These are phyloP conservation scores for Pampusana beccarii DNA, from an alignment of 2,113 vertebrate species.

Conservation along the genomic window DNA sequence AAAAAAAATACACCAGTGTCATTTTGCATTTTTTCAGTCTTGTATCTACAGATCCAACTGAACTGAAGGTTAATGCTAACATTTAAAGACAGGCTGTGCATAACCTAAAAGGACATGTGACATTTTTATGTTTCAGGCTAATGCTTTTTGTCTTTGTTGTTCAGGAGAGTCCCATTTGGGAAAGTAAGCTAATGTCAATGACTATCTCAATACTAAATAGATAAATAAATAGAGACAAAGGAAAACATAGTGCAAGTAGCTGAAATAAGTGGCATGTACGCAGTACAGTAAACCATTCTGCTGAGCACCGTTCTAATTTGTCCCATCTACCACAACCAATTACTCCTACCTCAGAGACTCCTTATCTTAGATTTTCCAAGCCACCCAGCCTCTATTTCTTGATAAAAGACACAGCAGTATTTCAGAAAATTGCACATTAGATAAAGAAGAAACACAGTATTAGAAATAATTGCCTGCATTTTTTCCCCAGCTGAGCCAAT, in stretches of 20 bases:
- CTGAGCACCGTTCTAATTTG: neutral
- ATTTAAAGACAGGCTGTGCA: slow-evolving; percentile 42
- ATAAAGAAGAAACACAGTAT: slow-evolving; percentile 35
- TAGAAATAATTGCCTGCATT: slow-evolving; percentile 45
- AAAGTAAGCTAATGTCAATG: slow-evolving; percentile 35
- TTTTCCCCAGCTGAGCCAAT: slow-evolving; percentile 15
- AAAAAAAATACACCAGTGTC: neutral
- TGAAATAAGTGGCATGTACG: slow-evolving; percentile 10
- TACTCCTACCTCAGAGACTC: slow-evolving; percentile 12
- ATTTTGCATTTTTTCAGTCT: slow-evolving; percentile 6
- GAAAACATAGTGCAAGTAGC: neutral
- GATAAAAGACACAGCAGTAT: slow-evolving; percentile 47
- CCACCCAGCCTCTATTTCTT: slow-evolving; percentile 36
- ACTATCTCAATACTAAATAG: slow-evolving; percentile 4
- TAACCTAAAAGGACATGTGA: slow-evolving; percentile 22
- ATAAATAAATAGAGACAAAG: slow-evolving; percentile 12
- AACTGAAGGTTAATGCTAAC: slow-evolving; percentile 57
- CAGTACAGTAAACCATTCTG: slow-evolving; percentile 15
- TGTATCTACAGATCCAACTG: neutral
- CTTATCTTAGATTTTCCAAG: slow-evolving; percentile 50
- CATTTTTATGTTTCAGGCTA: slow-evolving; percentile 46
- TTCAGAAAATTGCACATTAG: slow-evolving; percentile 64
- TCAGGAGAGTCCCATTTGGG: neutral
- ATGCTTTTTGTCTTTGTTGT: slow-evolving; percentile 10
- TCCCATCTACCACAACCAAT: slow-evolving; percentile 37